Conservation (phyloP, 2,797 vertebrate genomes). For the Trachurus trachurus region DNA sequence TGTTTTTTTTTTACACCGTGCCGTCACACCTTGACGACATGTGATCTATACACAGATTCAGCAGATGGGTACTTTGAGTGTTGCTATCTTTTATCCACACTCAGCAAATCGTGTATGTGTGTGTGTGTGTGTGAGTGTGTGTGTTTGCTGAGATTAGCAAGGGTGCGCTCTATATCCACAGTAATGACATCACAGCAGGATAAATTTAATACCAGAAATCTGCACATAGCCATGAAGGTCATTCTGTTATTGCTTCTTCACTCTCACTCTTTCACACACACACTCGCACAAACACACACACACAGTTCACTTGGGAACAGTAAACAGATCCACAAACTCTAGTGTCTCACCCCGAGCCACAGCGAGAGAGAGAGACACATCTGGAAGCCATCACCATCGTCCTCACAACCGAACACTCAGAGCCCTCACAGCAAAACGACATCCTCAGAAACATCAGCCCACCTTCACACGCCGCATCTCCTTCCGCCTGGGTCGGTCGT, state of each 20-base stretch:
- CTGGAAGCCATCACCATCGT: slow-evolving; percentile 54
- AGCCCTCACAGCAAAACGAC: slow-evolving; percentile 27
- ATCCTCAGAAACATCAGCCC: slow-evolving; percentile 24
- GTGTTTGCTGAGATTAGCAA: slow-evolving; percentile 43
- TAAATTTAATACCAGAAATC: slow-evolving; percentile 54
- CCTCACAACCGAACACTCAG: slow-evolving; percentile 51
- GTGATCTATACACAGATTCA: slow-evolving; percentile 8
- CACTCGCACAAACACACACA: slow-evolving; percentile 12
- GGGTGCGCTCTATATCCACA: slow-evolving; percentile 22
- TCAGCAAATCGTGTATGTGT: not conserved
- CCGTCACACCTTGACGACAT: not conserved
- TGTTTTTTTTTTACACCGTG: slow-evolving; percentile 21
- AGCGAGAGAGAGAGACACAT: slow-evolving; percentile 43
- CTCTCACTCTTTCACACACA: slow-evolving; percentile 1
- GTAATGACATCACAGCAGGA: slow-evolving; percentile 50
- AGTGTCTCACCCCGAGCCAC: slow-evolving; percentile 22
- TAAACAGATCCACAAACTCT: slow-evolving; percentile 35
- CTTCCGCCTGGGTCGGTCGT: not conserved
- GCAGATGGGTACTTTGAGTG: not conserved
- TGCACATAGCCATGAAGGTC: slow-evolving; percentile 48
- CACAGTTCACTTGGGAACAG: slow-evolving; percentile 10
- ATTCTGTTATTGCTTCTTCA: slow-evolving; percentile 47
- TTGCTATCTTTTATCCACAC: not conserved
- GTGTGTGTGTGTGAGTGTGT: not conserved
- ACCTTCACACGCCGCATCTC: slow-evolving; percentile 15